These are phyloP conservation scores for Benitochromis conjunctus DNA, from an alignment of 2,113 vertebrate species.

Conservation along the genomic window DNA sequence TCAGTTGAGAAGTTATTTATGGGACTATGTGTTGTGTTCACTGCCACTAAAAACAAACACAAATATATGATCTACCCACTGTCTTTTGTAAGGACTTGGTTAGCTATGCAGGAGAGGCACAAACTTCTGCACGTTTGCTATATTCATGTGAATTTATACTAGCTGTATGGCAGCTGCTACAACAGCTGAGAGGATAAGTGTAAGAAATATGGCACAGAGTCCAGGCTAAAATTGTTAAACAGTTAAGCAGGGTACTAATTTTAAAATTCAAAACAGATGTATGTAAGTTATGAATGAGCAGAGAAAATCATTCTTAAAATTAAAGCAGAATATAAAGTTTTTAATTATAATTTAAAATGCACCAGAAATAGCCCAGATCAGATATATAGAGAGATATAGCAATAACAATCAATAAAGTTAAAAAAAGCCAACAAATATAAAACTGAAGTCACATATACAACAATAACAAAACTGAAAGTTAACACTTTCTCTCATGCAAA, in stretches of 20 bases:
- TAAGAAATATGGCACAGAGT: background rate
- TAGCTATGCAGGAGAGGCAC: background rate
- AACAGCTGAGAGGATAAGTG: background rate
- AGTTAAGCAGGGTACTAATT: background rate
- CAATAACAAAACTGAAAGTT: background rate
- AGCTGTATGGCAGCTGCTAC: background rate
- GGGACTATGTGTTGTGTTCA: background rate
- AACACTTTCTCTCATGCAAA: background rate
- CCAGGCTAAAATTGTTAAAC: background rate
- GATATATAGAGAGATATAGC: background rate
- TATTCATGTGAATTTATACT: background rate
- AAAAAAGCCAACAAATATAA: background rate
- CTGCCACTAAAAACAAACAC: background rate
- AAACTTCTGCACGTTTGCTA: background rate
- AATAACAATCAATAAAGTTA: background rate
- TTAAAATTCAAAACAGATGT: background rate
- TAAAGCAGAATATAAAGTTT: background rate
- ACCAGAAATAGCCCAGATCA: background rate
- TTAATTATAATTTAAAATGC: background rate
- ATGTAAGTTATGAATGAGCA: background rate
- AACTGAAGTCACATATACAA: background rate
- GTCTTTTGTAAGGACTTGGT: background rate
- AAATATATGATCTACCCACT: background rate
- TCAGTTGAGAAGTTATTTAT: background rate
- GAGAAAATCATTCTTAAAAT: background rate